Percentiles rank a stretch among this genome's conserved stretches.
These are phyloP conservation scores for Geococcyx californianus DNA, from an alignment of 2,113 vertebrate genomes.

Conservation along the genomic window DNA sequence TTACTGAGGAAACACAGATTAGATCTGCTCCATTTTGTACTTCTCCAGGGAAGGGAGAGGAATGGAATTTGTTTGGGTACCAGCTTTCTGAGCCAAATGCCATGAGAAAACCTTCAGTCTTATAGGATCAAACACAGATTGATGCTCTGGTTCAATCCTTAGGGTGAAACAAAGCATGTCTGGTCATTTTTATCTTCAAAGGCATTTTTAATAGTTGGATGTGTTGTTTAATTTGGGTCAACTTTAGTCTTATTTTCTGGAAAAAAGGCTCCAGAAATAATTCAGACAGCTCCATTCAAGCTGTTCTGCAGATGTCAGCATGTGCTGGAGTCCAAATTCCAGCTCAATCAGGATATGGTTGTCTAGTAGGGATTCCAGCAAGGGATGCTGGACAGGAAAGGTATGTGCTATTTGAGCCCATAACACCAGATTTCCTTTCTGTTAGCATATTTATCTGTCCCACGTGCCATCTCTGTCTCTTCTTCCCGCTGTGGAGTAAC, in stretches of 20 bases:
- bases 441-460: not conserved
- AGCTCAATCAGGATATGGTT: not conserved
- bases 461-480: not conserved
- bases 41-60: not conserved
- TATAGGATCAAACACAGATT: not conserved
- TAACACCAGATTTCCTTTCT: conserved; percentile 46
- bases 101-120: not conserved
- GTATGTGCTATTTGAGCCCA: not conserved
- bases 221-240: not conserved
- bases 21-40: not conserved
- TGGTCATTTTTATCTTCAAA: conserved; percentile 20
- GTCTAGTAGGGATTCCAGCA: not conserved
- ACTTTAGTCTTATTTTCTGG: conserved; percentile 15
- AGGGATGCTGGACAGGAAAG: conserved; percentile 25
- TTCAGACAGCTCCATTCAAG: conserved; percentile 4
- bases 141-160: not conserved
- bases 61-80: not conserved
- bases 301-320: conserved; percentile 48
- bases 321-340: not conserved
- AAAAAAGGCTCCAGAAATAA: conserved; percentile 31
- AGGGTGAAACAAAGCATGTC: not conserved
- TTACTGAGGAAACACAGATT: not conserved
- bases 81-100: not conserved
- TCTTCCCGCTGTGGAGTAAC: not conserved
- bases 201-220: conserved; percentile 16